Percentiles rank a stretch among this genome's conserved stretches.
These are phyloP conservation scores for Paelopatides confundens DNA, from an alignment of 53 echinoderm and acorn worm genomes.

Conservation along the genomic window DNA sequence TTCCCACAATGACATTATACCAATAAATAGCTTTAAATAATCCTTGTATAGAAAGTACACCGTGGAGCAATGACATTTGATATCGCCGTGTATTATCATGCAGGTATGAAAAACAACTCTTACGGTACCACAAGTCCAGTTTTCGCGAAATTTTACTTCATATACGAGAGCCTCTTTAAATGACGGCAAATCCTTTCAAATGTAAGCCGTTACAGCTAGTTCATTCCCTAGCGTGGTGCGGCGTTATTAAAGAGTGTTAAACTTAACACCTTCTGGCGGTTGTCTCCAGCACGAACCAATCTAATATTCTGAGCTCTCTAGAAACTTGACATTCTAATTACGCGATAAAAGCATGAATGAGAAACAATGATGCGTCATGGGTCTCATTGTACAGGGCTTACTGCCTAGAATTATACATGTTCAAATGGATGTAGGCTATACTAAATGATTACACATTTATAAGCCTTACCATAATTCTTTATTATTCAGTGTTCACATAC, in stretches of 20 bases:
- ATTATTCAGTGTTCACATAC: too few relatives aligned
- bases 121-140: too few relatives aligned
- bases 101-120: too few relatives aligned
- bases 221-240: constrained; percentile 16
- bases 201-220: neutral
- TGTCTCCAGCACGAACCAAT: neutral
- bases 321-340: neutral
- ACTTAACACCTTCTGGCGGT: constrained; percentile 17
- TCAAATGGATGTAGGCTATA: neutral
- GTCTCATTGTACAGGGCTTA: neutral
- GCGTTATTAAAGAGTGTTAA: constrained; percentile 17
- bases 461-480: too few relatives aligned
- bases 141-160: neutral
- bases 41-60: too few relatives aligned
- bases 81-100: too few relatives aligned
- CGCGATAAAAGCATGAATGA: constrained; percentile 3
- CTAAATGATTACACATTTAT: neutral
- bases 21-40: too few relatives aligned
- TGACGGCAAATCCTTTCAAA: neutral
- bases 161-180: neutral
- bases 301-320: neutral
- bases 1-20: too few relatives aligned
- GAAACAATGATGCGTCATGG: neutral
- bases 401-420: neutral
- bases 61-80: too few relatives aligned